Percentiles rank a stretch among this genome's conserved stretches.
These are phyloP conservation scores for Drosophila dunni DNA, from an alignment of 1,140 invertebrate genomes.

Conservation along the genomic window DNA sequence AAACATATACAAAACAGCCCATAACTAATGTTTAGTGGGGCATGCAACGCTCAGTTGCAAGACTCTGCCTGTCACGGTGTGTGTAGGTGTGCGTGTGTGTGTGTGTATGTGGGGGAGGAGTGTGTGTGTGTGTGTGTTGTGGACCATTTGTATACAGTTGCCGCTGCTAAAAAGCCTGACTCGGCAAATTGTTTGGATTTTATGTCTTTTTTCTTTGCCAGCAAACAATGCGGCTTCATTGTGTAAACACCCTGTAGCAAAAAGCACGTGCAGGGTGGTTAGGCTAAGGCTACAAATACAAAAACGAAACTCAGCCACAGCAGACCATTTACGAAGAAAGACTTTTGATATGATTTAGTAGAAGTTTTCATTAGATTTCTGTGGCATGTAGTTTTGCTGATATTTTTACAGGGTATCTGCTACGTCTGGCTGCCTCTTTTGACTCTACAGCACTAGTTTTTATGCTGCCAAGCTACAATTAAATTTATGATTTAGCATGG, in stretches of 20 bases:
- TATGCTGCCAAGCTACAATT: slow-evolving; percentile 46
- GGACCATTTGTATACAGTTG: slow-evolving; percentile 44
- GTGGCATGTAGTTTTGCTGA: no score
- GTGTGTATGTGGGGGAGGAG: not conserved
- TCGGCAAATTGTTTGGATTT: slow-evolving; percentile 79
- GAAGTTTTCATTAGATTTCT: no score
- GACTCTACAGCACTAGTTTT: slow-evolving; percentile 32
- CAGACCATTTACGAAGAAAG: no score
- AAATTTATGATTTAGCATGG: slow-evolving; percentile 81
- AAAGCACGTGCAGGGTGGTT: not conserved
- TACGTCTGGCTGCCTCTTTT: not conserved
- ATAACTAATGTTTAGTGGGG: slow-evolving; percentile 47
- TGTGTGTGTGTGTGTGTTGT: not conserved
- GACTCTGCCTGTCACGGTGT: not conserved
- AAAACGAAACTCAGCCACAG: no score
- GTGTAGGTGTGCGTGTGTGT: slow-evolving; percentile 12
- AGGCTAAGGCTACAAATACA: not conserved
- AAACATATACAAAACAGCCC: slow-evolving; percentile 5
- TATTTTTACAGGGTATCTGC: slow-evolving; percentile 12
- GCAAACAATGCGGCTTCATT: slow-evolving; percentile 69
- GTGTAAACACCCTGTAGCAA: slow-evolving; percentile 16
- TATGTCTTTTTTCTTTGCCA: slow-evolving; percentile 74
- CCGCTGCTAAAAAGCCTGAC: slow-evolving; percentile 60
- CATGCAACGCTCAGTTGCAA: slow-evolving; percentile 22
- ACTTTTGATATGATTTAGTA: no score